Conservation (phyloP, 2,797 vertebrate genomes). For the Zenarchopterus dispar region DNA sequence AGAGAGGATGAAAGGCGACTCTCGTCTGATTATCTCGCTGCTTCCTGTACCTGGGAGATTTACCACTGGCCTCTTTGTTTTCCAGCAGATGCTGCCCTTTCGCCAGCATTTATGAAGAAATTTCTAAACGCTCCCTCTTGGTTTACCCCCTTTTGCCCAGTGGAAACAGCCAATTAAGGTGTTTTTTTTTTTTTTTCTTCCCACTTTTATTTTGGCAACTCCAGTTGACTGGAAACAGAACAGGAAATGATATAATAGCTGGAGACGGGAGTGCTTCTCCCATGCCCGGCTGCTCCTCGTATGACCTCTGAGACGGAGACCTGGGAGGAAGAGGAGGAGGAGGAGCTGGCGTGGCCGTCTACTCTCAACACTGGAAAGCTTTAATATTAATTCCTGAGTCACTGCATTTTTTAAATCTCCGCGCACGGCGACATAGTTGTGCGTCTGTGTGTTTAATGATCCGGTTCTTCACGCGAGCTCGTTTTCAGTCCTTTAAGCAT, state of each 20-base stretch:
- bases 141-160: slow-evolving; percentile 67
- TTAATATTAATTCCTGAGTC: slow-evolving; percentile 7
- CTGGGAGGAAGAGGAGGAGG: slow-evolving; percentile 63
- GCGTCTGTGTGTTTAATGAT: not conserved
- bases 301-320: slow-evolving; percentile 77
- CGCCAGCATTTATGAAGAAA: slow-evolving; percentile 46
- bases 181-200: slow-evolving; percentile 20
- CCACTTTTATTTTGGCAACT: slow-evolving; percentile 75
- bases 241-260: slow-evolving; percentile 87
- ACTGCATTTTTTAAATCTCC: no score
- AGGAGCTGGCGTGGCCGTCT: slow-evolving; percentile 47
- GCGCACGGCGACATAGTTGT: not conserved
- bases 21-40: slow-evolving; percentile 18
- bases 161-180: slow-evolving; percentile 83
- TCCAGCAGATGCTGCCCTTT: slow-evolving; percentile 67
- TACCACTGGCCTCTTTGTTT: not conserved
- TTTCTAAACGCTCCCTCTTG: slow-evolving; percentile 62
- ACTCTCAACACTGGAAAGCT: slow-evolving; percentile 19
- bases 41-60: no score
- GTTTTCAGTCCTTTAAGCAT: no score
- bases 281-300: slow-evolving; percentile 77
- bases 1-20: slow-evolving; percentile 38
- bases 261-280: slow-evolving; percentile 77
- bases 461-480: no score
- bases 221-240: slow-evolving; percentile 83